Base-by-base conservation (phyloP, 2,797 vertebrate genomes). In the Typhlichthys subterraneus region DNA sequence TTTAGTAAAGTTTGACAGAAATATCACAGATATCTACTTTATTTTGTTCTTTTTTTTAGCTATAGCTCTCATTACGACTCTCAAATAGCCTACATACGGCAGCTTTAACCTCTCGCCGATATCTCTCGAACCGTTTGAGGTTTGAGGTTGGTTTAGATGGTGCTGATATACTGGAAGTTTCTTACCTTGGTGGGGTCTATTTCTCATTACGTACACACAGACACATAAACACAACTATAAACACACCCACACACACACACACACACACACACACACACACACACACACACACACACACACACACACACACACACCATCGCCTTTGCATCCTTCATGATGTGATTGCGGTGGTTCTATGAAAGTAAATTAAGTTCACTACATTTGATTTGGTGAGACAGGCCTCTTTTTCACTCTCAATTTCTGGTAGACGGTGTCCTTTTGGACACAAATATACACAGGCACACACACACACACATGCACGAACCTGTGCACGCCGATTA, bases 181-280 rank as follows among this genome's bases (percentile, higher is more conserved):
- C 38, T 42, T 42, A 9, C 7, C 38, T 42, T 29, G 23, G 38
- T 42, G 7, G 8, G 7, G 8, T 42, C 8, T 42, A 9, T 42
- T 42, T 7, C 38, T 42, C 38, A 42, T 42, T 42, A 6, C 8
- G 47, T 14, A 48, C n/a, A 14, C 47, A 49, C 48, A 49, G 31
- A 57, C 14, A 11, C 31, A 17, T 33, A 56, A 13, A 45, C 3
- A 57, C 55, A 57, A 29, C 23, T 29, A 29, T 29, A 29, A 5
- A 57, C 55, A 14, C n/a, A 57, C 31, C 45, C 10, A 12, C 19
- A 29, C 52, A 23, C 9, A 11, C 17, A 53, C 52, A 12, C 52
- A 53, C 53, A 38, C 53, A n/a, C 23, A 54, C 53, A 55, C 53
- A 15, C 13, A 53, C 23, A 53, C 23, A 11, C 49, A 53, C 52